Conservation (phyloP, 2,113 vertebrate genomes). For the Hoplias malabaricus region DNA sequence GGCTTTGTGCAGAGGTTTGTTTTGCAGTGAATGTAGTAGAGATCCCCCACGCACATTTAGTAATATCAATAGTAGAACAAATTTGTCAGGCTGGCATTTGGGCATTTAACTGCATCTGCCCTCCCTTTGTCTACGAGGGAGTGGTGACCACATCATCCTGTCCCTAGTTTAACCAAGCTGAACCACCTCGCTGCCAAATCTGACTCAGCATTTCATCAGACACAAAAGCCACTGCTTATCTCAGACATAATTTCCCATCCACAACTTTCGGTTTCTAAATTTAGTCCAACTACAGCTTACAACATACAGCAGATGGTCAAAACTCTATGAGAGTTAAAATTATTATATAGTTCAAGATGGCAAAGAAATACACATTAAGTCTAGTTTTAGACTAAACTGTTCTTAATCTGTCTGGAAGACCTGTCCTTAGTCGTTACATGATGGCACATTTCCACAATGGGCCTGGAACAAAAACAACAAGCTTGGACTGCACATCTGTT, state of each 20-base stretch:
- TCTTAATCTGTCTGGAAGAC: not conserved
- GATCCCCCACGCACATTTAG: slow-evolving; percentile 26
- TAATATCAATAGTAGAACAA: slow-evolving; percentile 22
- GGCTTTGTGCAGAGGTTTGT: slow-evolving; percentile 17
- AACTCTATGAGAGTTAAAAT: not conserved
- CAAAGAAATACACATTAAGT: too few species aligned
- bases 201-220: slow-evolving; percentile 55
- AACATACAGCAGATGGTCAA: not conserved
- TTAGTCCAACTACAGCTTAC: not conserved
- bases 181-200: not conserved
- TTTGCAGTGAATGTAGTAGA: slow-evolving; percentile 15
- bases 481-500: slow-evolving; percentile 49
- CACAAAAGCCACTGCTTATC: not conserved
- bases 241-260: not conserved
- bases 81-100: slow-evolving; percentile 29
- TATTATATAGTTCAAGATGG: too few species aligned
- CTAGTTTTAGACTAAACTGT: too few species aligned
- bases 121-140: slow-evolving; percentile 22
- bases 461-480: slow-evolving; percentile 28
- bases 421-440: slow-evolving; percentile 38
- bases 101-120: slow-evolving; percentile 23
- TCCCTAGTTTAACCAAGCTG: slow-evolving; percentile 1
- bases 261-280: not conserved
- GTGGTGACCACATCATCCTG: slow-evolving; percentile 26
- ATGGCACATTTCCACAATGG: slow-evolving; percentile 39